phyloP scores from a whole-genome alignment of 2,888 invertebrate genomes.

The Pteria penguin region DNA sequence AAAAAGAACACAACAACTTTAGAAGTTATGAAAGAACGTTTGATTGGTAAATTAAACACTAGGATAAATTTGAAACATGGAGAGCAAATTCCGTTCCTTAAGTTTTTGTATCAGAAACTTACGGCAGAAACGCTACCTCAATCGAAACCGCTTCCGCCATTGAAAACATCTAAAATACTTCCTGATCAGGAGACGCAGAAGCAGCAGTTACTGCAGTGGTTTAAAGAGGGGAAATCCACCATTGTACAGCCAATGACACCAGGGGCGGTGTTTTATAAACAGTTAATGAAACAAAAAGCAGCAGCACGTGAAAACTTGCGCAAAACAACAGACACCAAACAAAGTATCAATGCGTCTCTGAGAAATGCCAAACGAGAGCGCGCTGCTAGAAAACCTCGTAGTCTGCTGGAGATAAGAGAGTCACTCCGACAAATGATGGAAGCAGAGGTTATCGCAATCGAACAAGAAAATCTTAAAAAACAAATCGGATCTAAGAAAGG shows the following conservation, averaged over 20 bases:
- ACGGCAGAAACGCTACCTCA: conserved; percentile 63
- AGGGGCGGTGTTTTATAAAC: conserved; percentile 72
- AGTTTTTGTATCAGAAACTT: conserved; percentile 68
- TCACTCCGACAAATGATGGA: conserved; percentile 69
- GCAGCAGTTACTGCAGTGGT: conserved; percentile 65
- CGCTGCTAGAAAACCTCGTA: conserved; percentile 60
- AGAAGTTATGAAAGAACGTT: conserved; percentile 64
- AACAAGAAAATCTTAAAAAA: conserved; percentile 39
- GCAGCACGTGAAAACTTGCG: conserved; percentile 56
- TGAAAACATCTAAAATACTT: conserved; percentile 65
- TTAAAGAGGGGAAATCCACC: conserved; percentile 64
- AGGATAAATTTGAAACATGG: conserved; percentile 65
- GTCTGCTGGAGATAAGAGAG: conserved; percentile 67
- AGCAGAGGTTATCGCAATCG: conserved; percentile 60
- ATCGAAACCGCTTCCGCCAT: conserved; percentile 59
- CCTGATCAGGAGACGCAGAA: conserved; percentile 66
- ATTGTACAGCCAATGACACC: conserved; percentile 62
- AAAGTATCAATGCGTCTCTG: conserved; percentile 28
- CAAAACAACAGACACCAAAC: conserved; percentile 16
- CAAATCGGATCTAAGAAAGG: conserved; percentile 16
- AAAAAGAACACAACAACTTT: conserved; percentile 66
- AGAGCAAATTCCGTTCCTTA: conserved; percentile 66
- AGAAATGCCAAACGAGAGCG: conserved; percentile 44
- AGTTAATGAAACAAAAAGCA: conserved; percentile 75
- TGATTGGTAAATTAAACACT: conserved; percentile 66